Evolutionary conservation across 2,113 vertebrate genomes (phyloP).

Genomic region (Mugil cephalus): DNA sequence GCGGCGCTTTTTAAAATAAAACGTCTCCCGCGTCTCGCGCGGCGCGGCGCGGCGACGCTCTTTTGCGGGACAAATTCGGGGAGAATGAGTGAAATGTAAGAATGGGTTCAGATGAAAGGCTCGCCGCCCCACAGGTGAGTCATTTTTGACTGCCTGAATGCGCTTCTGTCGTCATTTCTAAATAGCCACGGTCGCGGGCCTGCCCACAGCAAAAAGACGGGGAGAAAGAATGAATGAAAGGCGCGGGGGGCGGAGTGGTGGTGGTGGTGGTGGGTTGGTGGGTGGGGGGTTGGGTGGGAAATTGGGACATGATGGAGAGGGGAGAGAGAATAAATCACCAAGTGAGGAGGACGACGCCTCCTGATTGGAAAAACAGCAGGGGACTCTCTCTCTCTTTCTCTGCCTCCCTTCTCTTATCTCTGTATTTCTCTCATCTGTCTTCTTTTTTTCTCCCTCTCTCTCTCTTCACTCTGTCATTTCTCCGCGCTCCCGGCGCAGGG

Average conservation of each 20-base stretch:
- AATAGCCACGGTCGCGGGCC: constrained; percentile 51
- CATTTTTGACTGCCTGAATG: constrained; percentile 50
- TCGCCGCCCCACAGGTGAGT: constrained; percentile 62
- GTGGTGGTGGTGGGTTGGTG: background rate
- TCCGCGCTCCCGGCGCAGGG: constrained; percentile 24
- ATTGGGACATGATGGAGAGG: constrained; percentile 71
- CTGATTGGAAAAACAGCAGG: constrained; percentile 76
- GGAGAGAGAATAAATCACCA: constrained; percentile 73
- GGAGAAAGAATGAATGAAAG: constrained; percentile 62
- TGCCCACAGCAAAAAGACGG: constrained; percentile 32
- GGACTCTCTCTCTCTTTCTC: constrained; percentile 54
- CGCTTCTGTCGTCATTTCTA: constrained; percentile 56
- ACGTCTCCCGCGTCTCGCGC: constrained; percentile 33
- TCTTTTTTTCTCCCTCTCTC: constrained; percentile 7
- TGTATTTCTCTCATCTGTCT: constrained; percentile 46
- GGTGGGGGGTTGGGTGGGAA: too few species aligned
- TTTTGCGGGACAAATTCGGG: background rate
- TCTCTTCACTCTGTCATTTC: constrained; percentile 26
- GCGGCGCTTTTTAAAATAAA: constrained; percentile 64
- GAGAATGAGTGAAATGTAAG: constrained; percentile 23
- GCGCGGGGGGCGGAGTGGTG: constrained; percentile 25
- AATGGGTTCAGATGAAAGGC: constrained; percentile 31
- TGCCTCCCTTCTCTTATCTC: constrained; percentile 47
- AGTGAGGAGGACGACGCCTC: constrained; percentile 66
- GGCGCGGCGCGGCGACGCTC: constrained; percentile 13